Conservation (phyloP, 2,797 vertebrate genomes). For the Sebastes diploproa region DNA sequence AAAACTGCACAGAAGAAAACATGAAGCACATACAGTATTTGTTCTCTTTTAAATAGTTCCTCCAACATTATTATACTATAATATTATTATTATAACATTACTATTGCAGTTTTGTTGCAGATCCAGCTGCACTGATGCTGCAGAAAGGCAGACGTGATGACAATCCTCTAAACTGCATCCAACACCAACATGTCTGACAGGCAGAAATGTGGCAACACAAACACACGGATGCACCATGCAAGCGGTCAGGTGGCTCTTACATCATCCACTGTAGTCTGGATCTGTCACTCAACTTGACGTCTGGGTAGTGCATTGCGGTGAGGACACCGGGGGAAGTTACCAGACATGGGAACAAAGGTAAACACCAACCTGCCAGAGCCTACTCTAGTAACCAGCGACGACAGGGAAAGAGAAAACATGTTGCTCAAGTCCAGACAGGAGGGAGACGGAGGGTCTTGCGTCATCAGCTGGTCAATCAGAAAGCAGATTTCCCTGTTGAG, state of each 20-base stretch:
- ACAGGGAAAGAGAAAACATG: accelerated
- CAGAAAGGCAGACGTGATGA: background rate
- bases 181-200: background rate
- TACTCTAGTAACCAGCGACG: background rate
- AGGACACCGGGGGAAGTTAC: background rate
- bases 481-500: conserved; percentile 32
- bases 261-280: background rate
- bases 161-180: background rate
- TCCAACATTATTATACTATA: background rate
- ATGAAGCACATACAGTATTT: background rate
- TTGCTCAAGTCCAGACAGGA: background rate
- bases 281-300: background rate
- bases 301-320: background rate
- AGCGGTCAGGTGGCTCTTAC: background rate
- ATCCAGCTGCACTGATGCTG: background rate
- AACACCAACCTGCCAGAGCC: background rate
- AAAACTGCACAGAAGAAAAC: background rate
- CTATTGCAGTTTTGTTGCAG: background rate
- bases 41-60: background rate
- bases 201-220: background rate
- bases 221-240: background rate
- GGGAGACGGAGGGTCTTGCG: background rate
- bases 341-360: background rate
- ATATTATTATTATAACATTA: background rate
- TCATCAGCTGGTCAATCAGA: conserved; percentile 36